phyloP scores from a whole-genome alignment of 2,113 vertebrate species.

The Neotoma lepida region DNA sequence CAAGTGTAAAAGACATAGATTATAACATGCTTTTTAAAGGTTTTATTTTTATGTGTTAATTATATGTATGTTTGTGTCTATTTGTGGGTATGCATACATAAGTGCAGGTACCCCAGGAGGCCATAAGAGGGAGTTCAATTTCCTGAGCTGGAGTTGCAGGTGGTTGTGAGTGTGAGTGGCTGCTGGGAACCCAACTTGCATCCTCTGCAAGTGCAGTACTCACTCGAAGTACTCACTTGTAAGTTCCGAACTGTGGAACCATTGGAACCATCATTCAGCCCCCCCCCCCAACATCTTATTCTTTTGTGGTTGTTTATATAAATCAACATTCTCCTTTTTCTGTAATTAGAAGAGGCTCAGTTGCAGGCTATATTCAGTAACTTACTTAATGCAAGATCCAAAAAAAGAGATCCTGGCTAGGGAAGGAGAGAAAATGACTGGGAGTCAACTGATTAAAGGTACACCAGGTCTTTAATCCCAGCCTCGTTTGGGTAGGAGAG shows the following conservation, averaged over 20 bases:
- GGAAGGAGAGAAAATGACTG: background rate
- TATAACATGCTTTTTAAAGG: background rate
- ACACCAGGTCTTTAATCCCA: background rate
- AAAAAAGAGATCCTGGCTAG: accelerated
- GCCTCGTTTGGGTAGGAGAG: background rate
- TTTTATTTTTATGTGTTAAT: background rate
- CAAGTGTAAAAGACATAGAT: no score
- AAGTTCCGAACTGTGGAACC: background rate
- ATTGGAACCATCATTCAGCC: background rate
- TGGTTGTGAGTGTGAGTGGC: background rate
- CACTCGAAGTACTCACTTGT: background rate
- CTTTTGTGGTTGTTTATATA: background rate
- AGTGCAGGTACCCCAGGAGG: no score
- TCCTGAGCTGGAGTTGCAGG: background rate
- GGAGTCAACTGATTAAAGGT: background rate
- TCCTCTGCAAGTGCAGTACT: no score
- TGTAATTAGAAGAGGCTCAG: background rate
- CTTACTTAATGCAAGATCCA: background rate
- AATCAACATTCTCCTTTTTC: background rate
- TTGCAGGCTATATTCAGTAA: background rate
- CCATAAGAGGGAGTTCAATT: background rate
- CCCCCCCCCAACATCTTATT: background rate
- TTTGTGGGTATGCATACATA: background rate
- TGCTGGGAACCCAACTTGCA: no score
- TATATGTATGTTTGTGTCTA: background rate